These are phyloP conservation scores for Myotis lucifugus DNA, from an alignment of 2,113 vertebrate species.

Conservation along the genomic window DNA sequence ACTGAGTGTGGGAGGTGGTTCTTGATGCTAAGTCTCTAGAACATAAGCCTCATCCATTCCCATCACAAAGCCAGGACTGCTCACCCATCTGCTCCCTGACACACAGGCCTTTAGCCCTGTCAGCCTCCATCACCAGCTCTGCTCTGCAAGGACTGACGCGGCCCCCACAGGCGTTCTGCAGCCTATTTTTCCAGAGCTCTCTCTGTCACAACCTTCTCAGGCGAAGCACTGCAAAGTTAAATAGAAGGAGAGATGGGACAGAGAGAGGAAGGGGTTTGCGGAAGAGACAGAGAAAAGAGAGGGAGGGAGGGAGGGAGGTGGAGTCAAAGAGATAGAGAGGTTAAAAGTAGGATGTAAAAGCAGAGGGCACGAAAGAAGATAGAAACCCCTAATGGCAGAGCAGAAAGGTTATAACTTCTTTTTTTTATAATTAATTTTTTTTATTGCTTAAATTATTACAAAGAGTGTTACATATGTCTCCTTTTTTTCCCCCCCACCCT, in stretches of 20 bases:
- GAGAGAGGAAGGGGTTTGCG: neutral
- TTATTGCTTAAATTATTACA: too few species aligned
- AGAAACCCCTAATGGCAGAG: neutral
- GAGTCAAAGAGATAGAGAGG: neutral
- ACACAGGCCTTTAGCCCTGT: neutral
- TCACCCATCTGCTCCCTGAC: neutral
- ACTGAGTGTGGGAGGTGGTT: neutral
- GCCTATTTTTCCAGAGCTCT: neutral
- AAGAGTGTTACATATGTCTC: too few species aligned
- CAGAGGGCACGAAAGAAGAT: neutral
- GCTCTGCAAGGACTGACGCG: neutral
- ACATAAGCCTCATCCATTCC: neutral
- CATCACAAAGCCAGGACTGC: neutral
- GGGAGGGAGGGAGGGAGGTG: neutral
- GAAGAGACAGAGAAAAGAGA: neutral
- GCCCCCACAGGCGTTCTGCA: neutral
- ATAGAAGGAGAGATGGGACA: neutral
- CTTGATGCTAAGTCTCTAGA: neutral
- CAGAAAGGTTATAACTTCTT: neutral
- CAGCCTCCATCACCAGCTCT: neutral
- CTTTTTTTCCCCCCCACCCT: too few species aligned
- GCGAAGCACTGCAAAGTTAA: neutral
- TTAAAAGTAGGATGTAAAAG: neutral
- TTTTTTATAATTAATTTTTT: too few species aligned
- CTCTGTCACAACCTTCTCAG: neutral